Conservation (phyloP, 2,797 vertebrate genomes). For the Megalops cyprinoides region DNA sequence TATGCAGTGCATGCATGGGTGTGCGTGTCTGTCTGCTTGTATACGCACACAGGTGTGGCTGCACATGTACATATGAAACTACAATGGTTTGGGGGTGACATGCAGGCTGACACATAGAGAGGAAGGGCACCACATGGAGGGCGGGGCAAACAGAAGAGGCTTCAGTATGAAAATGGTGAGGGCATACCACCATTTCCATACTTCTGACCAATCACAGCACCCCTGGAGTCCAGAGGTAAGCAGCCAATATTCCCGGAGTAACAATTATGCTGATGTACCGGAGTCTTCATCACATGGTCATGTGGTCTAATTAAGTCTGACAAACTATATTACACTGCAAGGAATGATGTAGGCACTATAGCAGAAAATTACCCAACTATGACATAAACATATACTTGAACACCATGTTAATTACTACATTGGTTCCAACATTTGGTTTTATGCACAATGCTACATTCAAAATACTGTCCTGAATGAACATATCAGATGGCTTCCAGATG, state of each 20-base stretch:
- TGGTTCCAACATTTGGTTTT: neutral
- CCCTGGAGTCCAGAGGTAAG: neutral
- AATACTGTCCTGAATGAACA: neutral
- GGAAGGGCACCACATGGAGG: neutral
- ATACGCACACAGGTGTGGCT: neutral
- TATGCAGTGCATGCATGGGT: neutral
- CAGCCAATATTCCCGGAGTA: neutral
- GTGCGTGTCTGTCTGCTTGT: neutral
- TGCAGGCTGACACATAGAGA: neutral
- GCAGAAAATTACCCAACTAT: neutral
- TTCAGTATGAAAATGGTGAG: neutral
- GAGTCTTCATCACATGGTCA: neutral
- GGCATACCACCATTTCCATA: neutral
- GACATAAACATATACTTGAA: neutral
- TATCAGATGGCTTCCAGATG: neutral
- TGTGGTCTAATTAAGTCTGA: neutral
- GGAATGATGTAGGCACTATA: neutral
- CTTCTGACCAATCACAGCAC: conserved; percentile 1
- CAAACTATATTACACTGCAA: no score
- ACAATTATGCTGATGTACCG: neutral
- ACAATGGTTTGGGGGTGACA: neutral
- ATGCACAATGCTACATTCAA: neutral
- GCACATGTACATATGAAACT: neutral
- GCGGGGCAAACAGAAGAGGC: neutral
- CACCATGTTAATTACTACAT: no score